A percentile compares a stretch with the other conserved stretches of the same genome.
Evolutionary conservation across 2,797 vertebrate species (phyloP).

Genomic region (Halcyon smyrnensis): DNA sequence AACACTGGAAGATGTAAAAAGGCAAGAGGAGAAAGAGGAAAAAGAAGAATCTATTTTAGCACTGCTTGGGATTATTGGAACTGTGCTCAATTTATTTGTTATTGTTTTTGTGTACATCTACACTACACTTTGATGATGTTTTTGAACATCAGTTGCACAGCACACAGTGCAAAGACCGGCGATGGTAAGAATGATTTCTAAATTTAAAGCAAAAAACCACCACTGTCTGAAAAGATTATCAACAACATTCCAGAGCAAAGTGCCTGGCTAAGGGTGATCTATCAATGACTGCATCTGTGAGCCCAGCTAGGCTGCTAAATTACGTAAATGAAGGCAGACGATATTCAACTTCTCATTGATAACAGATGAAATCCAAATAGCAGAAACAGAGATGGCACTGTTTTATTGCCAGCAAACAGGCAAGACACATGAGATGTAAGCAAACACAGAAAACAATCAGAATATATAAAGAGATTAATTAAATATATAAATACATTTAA

Average conservation of each 20-base stretch:
- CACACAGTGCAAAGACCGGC: conserved; percentile 19
- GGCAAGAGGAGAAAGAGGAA: conserved; percentile 89
- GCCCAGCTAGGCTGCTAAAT: conserved; percentile 44
- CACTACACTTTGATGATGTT: conserved; percentile 85
- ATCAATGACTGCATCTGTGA: conserved; percentile 37
- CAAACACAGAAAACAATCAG: conserved; percentile 29
- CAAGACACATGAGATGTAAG: conserved; percentile 9
- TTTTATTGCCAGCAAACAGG: conserved; percentile 39
- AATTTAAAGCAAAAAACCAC: conserved; percentile 27
- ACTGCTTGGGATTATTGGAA: conserved; percentile 89
- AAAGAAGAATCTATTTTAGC: conserved; percentile 92
- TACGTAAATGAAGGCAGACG: conserved; percentile 30
- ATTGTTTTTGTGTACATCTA: conserved; percentile 92
- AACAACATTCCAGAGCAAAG: conserved; percentile 70
- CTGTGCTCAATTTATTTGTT: conserved; percentile 91
- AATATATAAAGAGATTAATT: background rate
- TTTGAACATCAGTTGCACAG: conserved; percentile 29
- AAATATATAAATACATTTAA: background rate
- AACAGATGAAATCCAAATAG: conserved; percentile 6
- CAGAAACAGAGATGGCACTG: background rate
- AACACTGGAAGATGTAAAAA: conserved; percentile 85
- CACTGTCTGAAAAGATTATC: conserved; percentile 12
- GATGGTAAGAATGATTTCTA: conserved; percentile 49
- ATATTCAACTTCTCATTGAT: conserved; percentile 1
- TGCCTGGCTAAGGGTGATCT: conserved; percentile 16